Base-by-base conservation (phyloP, 2,113 vertebrate genomes). In the Campylomormyrus numenius region DNA sequence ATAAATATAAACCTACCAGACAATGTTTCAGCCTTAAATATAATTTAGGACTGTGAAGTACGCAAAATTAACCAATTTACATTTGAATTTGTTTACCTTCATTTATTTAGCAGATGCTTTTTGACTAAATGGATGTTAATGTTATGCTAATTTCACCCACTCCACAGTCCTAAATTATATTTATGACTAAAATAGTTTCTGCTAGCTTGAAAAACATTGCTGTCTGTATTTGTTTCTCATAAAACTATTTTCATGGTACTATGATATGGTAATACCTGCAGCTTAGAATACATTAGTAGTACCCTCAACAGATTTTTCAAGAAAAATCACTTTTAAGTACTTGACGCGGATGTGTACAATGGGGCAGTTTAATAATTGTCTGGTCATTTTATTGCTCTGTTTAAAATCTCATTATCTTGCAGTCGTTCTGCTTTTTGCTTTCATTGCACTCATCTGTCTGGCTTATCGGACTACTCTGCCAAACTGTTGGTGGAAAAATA, bases 321-420 rank as follows among this genome's bases (percentile, higher is more conserved):
- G 9, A 70, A 31, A 70, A 31, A 31, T 70, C n/a, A 31, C n/a
- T 13, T 27, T 27, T 70, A 31, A 70, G 0, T 70, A 31, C 10
- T 70, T 70, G n/a, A 13, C n/a, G 1, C 10, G 2, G 62, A 13
- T 70, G n/a, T 70, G 62, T 53, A 53, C 24, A 24, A 53, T 17
- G 48, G n/a, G 5, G 11, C 9, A 53, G n/a, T 52, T 53, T 31
- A 46, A 11, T 48, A 31, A 70, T 31, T 70, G 62, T 70, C n/a
- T 70, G 10, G 42, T 77, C 86, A 49, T 88, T 89, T 89, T n/a
- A 35, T 50, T 24, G 21, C 5, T 49, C 74, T 21, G 35, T 90
- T 91, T 89, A 83, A 89, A 88, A 62, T 62, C 11, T 91, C 70
- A 5, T 89, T 45, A 45, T 88, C 24, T n/a, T 21, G 21, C 53